Evolutionary conservation across 2,797 vertebrate species (phyloP).

Genomic region (Ctenochaetus hawaiiensis): DNA sequence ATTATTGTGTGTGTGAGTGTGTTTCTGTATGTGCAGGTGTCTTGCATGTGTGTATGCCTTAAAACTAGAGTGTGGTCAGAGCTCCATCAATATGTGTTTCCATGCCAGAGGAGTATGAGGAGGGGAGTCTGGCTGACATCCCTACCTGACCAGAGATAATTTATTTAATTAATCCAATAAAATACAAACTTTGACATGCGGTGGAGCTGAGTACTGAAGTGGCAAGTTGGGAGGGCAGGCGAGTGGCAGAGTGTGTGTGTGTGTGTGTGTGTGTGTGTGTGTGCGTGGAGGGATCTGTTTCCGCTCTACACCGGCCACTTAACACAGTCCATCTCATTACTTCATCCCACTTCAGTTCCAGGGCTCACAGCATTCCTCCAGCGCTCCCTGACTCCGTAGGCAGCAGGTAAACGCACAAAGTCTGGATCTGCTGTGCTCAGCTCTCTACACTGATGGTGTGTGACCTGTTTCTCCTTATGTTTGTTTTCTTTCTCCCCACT

Average conservation of each 20-base stretch:
- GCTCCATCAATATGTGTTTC: constrained; percentile 26
- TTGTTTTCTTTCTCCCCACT: constrained; percentile 80
- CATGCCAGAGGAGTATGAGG: constrained; percentile 10
- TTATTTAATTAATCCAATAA: constrained; percentile 77
- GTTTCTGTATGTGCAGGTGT: neutral
- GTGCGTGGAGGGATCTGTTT: constrained; percentile 22
- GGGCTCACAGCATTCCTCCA: constrained; percentile 48
- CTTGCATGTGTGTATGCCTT: constrained; percentile 1
- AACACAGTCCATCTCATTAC: constrained; percentile 80
- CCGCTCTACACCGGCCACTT: constrained; percentile 60
- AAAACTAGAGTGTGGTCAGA: constrained; percentile 20
- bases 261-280: neutral
- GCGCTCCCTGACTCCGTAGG: constrained; percentile 48
- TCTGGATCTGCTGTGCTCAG: constrained; percentile 70
- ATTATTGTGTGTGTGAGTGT: neutral
- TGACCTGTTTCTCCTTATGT: constrained; percentile 84
- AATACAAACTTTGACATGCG: constrained; percentile 77
- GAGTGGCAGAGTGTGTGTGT: constrained; percentile 27
- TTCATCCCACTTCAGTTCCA: constrained; percentile 65
- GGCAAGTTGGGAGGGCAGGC: constrained; percentile 47
- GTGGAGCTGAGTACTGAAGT: constrained; percentile 64
- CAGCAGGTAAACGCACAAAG: constrained; percentile 70
- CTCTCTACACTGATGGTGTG: constrained; percentile 69
- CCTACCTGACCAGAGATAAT: constrained; percentile 62
- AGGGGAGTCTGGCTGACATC: constrained; percentile 40